Conservation (phyloP, 2,797 vertebrate species). For the Lemur catta region DNA sequence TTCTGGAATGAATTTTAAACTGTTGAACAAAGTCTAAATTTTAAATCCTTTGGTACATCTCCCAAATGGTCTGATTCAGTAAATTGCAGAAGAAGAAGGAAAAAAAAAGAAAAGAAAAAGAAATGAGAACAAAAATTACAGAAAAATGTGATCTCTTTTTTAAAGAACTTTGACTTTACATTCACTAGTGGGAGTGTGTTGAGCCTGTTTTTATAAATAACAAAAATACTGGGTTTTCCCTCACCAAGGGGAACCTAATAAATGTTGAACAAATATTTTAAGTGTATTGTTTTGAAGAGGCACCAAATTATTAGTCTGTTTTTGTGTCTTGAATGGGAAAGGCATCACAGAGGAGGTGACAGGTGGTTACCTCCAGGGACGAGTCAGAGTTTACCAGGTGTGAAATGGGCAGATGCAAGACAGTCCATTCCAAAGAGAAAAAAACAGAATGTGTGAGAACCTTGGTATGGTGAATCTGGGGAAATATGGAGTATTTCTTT, state of each 20-base stretch:
- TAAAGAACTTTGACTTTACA: conserved; percentile 22
- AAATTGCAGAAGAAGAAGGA: conserved; percentile 70
- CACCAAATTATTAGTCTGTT: background rate
- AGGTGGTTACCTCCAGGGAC: background rate
- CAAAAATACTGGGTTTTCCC: conserved; percentile 38
- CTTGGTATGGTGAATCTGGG: background rate
- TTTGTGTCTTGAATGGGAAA: background rate
- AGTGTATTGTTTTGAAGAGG: background rate
- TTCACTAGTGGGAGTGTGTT: background rate
- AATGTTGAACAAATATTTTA: conserved; percentile 26
- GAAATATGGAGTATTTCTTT: background rate
- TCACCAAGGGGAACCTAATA: background rate
- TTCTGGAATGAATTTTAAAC: conserved; percentile 75
- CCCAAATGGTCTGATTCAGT: conserved; percentile 72
- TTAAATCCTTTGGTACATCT: conserved; percentile 72
- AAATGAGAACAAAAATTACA: conserved; percentile 59
- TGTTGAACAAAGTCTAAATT: conserved; percentile 74
- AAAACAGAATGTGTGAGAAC: background rate
- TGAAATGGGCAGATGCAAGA: background rate
- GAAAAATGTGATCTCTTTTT: conserved; percentile 58
- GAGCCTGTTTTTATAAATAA: background rate
- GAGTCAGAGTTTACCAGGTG: background rate
- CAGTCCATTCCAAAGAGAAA: background rate
- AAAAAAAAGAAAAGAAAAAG: background rate
- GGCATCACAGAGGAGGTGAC: background rate